Evolutionary conservation across 2,888 invertebrate species (phyloP).

Genomic region (Tetropium fuscum): DNA sequence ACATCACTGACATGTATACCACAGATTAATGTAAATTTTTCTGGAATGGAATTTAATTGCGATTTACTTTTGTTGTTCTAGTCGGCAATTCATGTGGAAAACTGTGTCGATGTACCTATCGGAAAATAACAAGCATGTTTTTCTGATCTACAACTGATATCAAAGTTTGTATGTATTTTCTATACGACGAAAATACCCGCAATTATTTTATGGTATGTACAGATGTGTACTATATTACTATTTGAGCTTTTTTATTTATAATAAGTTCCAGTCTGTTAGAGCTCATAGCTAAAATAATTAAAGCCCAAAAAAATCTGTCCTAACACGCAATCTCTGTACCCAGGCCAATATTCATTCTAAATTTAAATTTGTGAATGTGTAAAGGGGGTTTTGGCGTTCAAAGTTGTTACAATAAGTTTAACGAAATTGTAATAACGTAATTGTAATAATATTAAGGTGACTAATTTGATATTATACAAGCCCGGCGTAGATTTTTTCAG

Average conservation of each 20-base stretch:
- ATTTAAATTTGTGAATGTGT: slow-evolving; percentile 8
- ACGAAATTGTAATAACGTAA: background rate
- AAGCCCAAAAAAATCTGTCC: slow-evolving; percentile 6
- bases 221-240: background rate
- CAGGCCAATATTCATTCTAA: slow-evolving; percentile 16
- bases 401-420: background rate
- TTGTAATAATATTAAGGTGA: background rate
- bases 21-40: background rate
- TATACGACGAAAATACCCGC: no score
- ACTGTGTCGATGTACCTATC: no score
- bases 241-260: slow-evolving; percentile 1
- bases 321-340: background rate
- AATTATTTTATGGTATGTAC: background rate
- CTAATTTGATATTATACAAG: background rate
- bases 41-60: background rate
- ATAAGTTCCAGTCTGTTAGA: slow-evolving; percentile 13
- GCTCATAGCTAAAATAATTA: slow-evolving; percentile 7
- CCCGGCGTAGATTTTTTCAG: background rate
- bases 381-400: background rate
- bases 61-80: background rate
- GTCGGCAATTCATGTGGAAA: no score
- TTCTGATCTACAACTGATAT: no score
- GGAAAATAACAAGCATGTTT: no score
- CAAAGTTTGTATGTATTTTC: no score
- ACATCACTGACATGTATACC: slow-evolving; percentile 1